A percentile compares a stretch with the other conserved stretches of the same genome.
These are phyloP conservation scores for Cosmorhoe ocellata DNA, from an alignment of 2,888 invertebrate genomes.

Conservation along the genomic window DNA sequence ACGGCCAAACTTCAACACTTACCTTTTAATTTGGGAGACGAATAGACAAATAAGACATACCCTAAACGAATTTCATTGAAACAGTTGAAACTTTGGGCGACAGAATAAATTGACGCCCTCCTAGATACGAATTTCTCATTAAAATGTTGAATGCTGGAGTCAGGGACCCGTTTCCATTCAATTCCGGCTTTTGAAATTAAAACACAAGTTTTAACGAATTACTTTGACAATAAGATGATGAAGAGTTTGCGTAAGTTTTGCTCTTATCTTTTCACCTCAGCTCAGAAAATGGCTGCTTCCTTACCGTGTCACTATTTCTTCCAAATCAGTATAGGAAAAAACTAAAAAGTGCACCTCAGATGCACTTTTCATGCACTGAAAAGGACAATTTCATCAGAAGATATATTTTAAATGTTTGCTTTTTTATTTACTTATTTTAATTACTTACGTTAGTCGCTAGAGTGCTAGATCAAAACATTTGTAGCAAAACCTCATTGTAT, in stretches of 20 bases:
- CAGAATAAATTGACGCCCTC: conserved; percentile 68
- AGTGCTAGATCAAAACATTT: no score
- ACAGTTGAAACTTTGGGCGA: conserved; percentile 58
- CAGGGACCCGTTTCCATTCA: conserved; percentile 66
- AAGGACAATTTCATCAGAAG: no score
- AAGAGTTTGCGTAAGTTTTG: conserved; percentile 48
- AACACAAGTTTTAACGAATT: conserved; percentile 72
- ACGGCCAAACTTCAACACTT: conserved; percentile 72
- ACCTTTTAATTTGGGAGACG: conserved; percentile 68
- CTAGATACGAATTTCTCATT: conserved; percentile 78
- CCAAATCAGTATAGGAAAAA: no score
- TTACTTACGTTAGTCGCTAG: no score
- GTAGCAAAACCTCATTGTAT: no score
- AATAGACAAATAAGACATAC: conserved; percentile 67
- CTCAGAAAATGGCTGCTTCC: no score
- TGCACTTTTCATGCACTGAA: no score
- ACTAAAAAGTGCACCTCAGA: no score
- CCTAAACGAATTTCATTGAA: conserved; percentile 57
- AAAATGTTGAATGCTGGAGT: conserved; percentile 70
- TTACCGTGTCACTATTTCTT: no score
- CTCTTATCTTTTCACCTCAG: conserved; percentile 7
- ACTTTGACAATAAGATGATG: conserved; percentile 67
- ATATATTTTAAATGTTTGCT: no score
- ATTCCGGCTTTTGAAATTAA: conserved; percentile 74
- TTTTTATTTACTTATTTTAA: no score